A percentile compares a stretch with the other conserved stretches of the same genome.
phyloP scores from a whole-genome alignment of 2,888 invertebrate species.

The Griposia aprilina region DNA sequence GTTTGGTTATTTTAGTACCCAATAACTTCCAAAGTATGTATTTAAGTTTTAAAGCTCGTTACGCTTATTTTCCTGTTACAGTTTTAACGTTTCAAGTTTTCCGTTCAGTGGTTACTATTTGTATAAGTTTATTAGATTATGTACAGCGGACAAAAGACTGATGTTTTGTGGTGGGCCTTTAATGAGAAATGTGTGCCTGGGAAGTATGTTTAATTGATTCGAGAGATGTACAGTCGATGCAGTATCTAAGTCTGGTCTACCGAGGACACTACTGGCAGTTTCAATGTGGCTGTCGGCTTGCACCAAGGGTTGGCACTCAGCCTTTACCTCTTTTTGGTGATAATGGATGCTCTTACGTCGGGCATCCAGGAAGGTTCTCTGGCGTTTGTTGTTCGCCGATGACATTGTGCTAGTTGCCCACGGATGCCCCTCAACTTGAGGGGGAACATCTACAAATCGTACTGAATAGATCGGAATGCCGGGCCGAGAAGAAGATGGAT shows the following conservation, averaged over 20 bases:
- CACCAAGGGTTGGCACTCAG: not conserved
- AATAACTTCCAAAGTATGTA: constrained; percentile 43
- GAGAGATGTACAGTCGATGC: not conserved
- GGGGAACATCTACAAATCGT: no score
- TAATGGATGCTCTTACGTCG: not conserved
- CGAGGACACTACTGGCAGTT: not conserved
- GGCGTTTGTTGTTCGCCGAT: not conserved
- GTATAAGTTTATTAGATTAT: not conserved
- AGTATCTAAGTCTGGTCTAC: not conserved
- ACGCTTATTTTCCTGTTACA: constrained; percentile 10
- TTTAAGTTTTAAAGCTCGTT: constrained; percentile 27
- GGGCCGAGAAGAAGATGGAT: no score
- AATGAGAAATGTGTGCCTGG: not conserved
- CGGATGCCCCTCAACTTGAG: no score
- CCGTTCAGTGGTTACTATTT: not conserved
- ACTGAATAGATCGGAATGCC: no score
- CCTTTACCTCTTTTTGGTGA: not conserved
- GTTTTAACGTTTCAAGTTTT: constrained; percentile 18
- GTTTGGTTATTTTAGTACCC: constrained; percentile 40
- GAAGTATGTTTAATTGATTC: not conserved
- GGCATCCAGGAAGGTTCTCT: not conserved
- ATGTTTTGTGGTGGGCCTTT: no score
- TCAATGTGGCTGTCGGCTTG: not conserved
- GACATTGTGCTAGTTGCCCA: no score
- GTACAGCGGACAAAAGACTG: not conserved